Percentiles rank a stretch among this genome's conserved stretches.
phyloP scores from a whole-genome alignment of 2,888 invertebrate species.

The Osmoderma eremita region DNA sequence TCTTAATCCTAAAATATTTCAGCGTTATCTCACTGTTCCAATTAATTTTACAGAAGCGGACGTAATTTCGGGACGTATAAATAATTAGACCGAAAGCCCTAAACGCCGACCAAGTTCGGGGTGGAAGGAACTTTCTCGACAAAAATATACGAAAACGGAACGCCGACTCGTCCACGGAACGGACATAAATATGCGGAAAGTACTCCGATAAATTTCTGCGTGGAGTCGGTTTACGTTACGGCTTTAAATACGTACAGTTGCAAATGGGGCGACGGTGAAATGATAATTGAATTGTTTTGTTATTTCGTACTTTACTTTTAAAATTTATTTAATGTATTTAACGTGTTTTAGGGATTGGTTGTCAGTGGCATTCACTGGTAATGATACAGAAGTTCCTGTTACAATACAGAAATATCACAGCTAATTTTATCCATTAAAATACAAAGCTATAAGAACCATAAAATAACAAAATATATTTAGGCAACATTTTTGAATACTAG shows the following conservation, averaged over 20 bases:
- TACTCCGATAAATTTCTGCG: slow-evolving; percentile 30
- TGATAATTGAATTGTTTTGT: no score
- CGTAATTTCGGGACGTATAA: slow-evolving; percentile 36
- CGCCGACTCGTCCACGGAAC: slow-evolving; percentile 20
- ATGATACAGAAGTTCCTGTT: no score
- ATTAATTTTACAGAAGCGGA: slow-evolving; percentile 42
- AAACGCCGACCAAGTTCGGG: slow-evolving; percentile 19
- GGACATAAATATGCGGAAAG: slow-evolving; percentile 35
- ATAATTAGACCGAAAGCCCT: slow-evolving; percentile 33
- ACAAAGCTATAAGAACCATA: no score
- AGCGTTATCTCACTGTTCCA: slow-evolving; percentile 41
- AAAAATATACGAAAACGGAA: slow-evolving; percentile 33
- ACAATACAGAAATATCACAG: no score
- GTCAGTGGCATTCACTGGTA: no score
- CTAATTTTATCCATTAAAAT: no score
- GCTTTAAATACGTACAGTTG: background rate
- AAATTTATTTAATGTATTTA: no score
- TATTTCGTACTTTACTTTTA: no score
- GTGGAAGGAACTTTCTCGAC: slow-evolving; percentile 15
- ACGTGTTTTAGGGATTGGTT: no score
- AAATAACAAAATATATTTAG: no score
- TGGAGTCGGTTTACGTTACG: slow-evolving; percentile 12
- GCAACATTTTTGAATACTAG: no score
- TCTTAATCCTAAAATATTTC: slow-evolving; percentile 42
- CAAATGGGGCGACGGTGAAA: no score